Conservation (phyloP, 35 echinoderm and acorn worm genomes). For the Heliocidaris erythrogramma region DNA sequence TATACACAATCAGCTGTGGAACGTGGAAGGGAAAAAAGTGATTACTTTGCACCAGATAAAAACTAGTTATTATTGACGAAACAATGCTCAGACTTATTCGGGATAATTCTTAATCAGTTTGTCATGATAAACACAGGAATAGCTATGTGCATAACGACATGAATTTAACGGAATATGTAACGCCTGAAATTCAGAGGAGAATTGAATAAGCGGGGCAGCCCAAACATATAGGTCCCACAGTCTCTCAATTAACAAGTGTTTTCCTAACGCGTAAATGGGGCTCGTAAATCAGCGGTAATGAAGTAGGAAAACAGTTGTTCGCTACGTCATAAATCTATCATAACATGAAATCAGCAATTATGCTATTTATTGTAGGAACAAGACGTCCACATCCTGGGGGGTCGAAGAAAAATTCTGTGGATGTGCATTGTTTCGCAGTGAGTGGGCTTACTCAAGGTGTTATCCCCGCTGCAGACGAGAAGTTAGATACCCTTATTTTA, state of each 20-base stretch:
- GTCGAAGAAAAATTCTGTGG: not conserved
- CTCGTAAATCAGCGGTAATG: slow-evolving; percentile 41
- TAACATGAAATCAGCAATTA: slow-evolving; percentile 30
- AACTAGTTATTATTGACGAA: not conserved
- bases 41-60: not conserved
- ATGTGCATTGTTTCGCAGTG: not conserved
- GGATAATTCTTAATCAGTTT: not conserved
- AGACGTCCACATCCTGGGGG: not conserved
- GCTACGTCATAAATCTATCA: slow-evolving; percentile 40
- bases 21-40: not conserved
- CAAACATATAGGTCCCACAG: not conserved
- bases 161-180: not conserved
- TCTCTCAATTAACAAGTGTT: slow-evolving; percentile 24
- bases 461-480: not conserved
- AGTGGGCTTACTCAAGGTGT: not conserved
- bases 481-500: not conserved
- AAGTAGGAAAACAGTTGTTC: slow-evolving; percentile 43
- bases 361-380: not conserved
- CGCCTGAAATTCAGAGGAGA: not conserved
- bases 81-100: not conserved
- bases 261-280: slow-evolving; percentile 22
- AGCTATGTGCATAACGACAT: not conserved
- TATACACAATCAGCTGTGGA: too few relatives aligned
- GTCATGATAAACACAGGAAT: not conserved
- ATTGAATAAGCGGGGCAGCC: not conserved